Evolutionary conservation across 2,888 invertebrate species (phyloP).

Genomic region (Xestia sexstrigata): DNA sequence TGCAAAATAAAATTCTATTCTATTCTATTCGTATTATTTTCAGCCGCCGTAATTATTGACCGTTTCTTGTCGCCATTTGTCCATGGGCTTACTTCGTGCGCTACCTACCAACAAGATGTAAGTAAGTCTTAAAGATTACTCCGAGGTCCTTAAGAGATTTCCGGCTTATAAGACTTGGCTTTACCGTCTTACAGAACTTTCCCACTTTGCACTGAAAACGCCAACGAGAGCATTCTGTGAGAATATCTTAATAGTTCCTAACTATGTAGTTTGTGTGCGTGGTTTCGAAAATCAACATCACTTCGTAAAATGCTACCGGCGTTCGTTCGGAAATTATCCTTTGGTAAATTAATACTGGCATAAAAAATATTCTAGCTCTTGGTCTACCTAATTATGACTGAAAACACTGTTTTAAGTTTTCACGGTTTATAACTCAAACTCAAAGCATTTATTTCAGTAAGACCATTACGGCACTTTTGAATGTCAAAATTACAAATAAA

Average conservation of each 20-base stretch:
- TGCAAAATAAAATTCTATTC: too few species aligned
- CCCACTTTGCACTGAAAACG: constrained; percentile 66
- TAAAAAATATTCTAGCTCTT: neutral
- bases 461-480: too few species aligned
- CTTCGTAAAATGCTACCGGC: neutral
- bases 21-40: neutral
- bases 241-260: constrained; percentile 24
- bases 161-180: constrained; percentile 77
- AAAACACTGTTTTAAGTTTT: too few species aligned
- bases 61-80: neutral
- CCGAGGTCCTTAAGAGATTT: constrained; percentile 78
- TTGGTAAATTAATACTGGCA: neutral
- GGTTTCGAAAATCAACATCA: neutral
- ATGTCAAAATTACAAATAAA: too few species aligned
- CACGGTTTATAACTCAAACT: too few species aligned
- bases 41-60: neutral
- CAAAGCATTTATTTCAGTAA: too few species aligned
- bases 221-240: constrained; percentile 19
- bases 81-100: constrained; percentile 14
- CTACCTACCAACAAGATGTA: constrained; percentile 57
- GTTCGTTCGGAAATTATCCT: neutral
- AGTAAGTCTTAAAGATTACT: constrained; percentile 77
- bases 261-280: neutral
- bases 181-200: constrained; percentile 76
- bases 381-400: neutral